Percentiles rank a stretch among this genome's conserved stretches.
Conservation (phyloP, 64 coral and sea anemone genomes). For the Catalaphyllia jardinei region DNA sequence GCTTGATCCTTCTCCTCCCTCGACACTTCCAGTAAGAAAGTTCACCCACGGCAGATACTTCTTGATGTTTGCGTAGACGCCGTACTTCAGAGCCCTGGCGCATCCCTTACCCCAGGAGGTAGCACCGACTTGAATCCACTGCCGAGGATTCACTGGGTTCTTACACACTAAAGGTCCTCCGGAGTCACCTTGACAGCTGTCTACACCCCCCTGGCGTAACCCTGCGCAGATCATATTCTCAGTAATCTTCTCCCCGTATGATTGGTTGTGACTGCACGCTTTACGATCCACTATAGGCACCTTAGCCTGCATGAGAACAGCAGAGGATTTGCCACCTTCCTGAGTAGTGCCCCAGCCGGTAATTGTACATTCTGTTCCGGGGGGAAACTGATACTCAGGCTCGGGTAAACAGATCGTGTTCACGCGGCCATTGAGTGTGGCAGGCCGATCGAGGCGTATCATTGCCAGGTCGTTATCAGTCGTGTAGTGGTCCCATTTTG, state of each 20-base stretch:
- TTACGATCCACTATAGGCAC: constrained; percentile 53
- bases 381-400: constrained; percentile 31
- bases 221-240: constrained; percentile 73
- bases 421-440: constrained; percentile 67
- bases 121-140: constrained; percentile 69
- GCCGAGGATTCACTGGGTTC: constrained; percentile 62
- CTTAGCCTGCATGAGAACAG: constrained; percentile 71
- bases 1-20: background rate
- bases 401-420: constrained; percentile 82
- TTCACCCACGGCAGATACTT: constrained; percentile 73
- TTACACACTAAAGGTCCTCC: constrained; percentile 79
- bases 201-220: constrained; percentile 69
- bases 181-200: constrained; percentile 73
- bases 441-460: constrained; percentile 51
- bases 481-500: constrained; percentile 53
- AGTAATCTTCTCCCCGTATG: constrained; percentile 63
- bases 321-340: constrained; percentile 9
- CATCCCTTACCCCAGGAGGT: constrained; percentile 80
- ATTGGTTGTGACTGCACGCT: constrained; percentile 57
- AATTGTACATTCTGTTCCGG: constrained; percentile 64
- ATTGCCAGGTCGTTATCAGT: constrained; percentile 68
- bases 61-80: constrained; percentile 68
- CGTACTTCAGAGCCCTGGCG: constrained; percentile 74
- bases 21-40: constrained; percentile 33
- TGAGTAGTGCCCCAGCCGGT: constrained; percentile 69